These are phyloP conservation scores for Montipora capricornis DNA, from an alignment of 64 coral and sea anemone species.

Conservation along the genomic window DNA sequence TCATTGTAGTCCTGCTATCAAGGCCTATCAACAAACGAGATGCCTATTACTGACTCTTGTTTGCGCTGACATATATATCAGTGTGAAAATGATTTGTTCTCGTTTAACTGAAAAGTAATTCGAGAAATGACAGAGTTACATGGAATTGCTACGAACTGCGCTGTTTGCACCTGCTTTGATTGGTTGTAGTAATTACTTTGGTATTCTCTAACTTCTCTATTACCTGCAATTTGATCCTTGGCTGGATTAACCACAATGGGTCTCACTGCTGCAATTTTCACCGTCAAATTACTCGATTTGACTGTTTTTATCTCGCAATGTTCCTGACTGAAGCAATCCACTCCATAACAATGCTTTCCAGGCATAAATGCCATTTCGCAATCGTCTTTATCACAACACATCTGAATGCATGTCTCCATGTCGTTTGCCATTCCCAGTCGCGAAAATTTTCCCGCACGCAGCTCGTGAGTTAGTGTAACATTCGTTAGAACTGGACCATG, in stretches of 20 bases:
- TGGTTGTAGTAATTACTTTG: too few relatives aligned
- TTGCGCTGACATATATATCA: too few relatives aligned
- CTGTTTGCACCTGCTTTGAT: too few relatives aligned
- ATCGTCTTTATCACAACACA: slow-evolving; percentile 87
- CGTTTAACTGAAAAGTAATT: too few relatives aligned
- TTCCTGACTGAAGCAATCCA: slow-evolving; percentile 91
- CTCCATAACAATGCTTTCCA: slow-evolving; percentile 92
- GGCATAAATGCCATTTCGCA: slow-evolving; percentile 96
- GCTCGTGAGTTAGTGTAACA: slow-evolving; percentile 77
- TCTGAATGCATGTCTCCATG: slow-evolving; percentile 88
- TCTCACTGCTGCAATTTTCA: slow-evolving; percentile 80
- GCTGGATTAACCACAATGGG: slow-evolving; percentile 70
- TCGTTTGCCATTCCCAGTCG: slow-evolving; percentile 77
- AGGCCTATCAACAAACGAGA: too few relatives aligned
- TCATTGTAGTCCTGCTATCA: too few relatives aligned
- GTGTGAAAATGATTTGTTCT: too few relatives aligned
- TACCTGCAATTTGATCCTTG: slow-evolving; percentile 46
- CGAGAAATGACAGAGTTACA: too few relatives aligned
- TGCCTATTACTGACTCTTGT: too few relatives aligned
- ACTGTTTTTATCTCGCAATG: slow-evolving; percentile 88
- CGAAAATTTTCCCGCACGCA: slow-evolving; percentile 85
- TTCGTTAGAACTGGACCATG: slow-evolving; percentile 82
- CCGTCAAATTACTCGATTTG: slow-evolving; percentile 82
- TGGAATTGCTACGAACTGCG: too few relatives aligned
- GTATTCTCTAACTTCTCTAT: too few relatives aligned